Evolutionary conservation across 1,140 invertebrate species (phyloP), one percentile per base, ranked within the genome.

Genomic region (Brachystomella parvula): DNA sequence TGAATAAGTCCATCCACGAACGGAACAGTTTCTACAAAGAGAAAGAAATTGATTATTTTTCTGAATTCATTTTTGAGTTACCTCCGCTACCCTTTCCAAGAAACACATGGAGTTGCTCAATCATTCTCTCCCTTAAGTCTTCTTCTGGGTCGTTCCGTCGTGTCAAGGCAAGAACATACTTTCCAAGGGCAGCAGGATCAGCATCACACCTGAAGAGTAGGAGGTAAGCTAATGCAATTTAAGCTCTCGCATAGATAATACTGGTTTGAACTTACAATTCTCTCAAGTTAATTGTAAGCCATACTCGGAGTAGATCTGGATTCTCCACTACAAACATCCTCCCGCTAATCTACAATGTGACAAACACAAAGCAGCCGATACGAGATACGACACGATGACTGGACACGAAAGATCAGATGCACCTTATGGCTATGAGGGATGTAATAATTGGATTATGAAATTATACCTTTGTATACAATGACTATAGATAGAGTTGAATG

Each of bases 101-200:
- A 80, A 98, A 98, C 28, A 98, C 94, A 80, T 98, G 92, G 2
- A 98, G 81, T 77, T 98, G 94, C 67, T 92, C 90, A 17, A 91
- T 81, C 87, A 96, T 96, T 70, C 88, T 87, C 71, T 87, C 86
- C 62, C 86, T 83, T 0, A 98, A 81, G 74, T 96, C 93, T 60
- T 87, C 84, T 71, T 91, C 80, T 24, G 91, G 85, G 79, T 95
- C 96, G 76, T 97, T 94, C 77, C 98, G 98, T 78, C 94, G 96
- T 1, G 97, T 87, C 59, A 98, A 79, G 0, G 95, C 94, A 72
- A 96, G 87, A 32, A 98, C 92, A 83, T 98, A 98, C 78, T 95
- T 95, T 6, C 94, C 92, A 30, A 98, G 80, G 28, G 94, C 92
- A 56, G 86, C 87, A 15, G 95, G 95, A 80, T 98, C 94, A 21